Conservation (phyloP, 2,888 invertebrate genomes). For the Branchipolynoe longqiensis region DNA sequence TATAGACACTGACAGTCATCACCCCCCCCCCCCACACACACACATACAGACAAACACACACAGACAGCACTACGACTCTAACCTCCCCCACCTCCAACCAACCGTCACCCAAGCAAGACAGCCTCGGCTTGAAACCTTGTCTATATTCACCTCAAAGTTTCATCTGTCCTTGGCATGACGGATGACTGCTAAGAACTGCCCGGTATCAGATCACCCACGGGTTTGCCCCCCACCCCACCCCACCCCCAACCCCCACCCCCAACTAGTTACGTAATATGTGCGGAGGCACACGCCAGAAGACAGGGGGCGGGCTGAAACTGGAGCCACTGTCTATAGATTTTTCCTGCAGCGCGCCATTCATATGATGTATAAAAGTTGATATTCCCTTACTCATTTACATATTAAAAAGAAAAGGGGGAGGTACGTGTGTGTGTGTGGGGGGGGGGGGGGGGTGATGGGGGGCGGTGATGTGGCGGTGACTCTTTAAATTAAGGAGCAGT, state of each 20-base stretch:
- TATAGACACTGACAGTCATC: too few relatives aligned
- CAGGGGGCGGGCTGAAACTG: background rate
- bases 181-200: background rate
- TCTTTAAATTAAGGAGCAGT: too few relatives aligned
- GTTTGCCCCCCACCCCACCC: background rate
- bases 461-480: background rate
- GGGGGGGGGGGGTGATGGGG: background rate
- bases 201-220: slow-evolving; percentile 7
- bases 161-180: slow-evolving; percentile 16
- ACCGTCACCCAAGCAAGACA: too few relatives aligned
- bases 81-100: too few relatives aligned
- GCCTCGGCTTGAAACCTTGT: background rate
- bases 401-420: slow-evolving; percentile 22
- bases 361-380: slow-evolving; percentile 56
- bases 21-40: too few relatives aligned
- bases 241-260: background rate
- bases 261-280: slow-evolving; percentile 19
- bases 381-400: slow-evolving; percentile 54
- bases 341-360: slow-evolving; percentile 6
- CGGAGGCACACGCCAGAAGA: slow-evolving; percentile 1
- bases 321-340: slow-evolving; percentile 42
- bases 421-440: background rate
- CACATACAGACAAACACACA: too few relatives aligned
- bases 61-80: too few relatives aligned
- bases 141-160: slow-evolving; percentile 13